These are phyloP conservation scores for Orchestes rusci DNA, from an alignment of 2,888 invertebrate species.

Conservation along the genomic window DNA sequence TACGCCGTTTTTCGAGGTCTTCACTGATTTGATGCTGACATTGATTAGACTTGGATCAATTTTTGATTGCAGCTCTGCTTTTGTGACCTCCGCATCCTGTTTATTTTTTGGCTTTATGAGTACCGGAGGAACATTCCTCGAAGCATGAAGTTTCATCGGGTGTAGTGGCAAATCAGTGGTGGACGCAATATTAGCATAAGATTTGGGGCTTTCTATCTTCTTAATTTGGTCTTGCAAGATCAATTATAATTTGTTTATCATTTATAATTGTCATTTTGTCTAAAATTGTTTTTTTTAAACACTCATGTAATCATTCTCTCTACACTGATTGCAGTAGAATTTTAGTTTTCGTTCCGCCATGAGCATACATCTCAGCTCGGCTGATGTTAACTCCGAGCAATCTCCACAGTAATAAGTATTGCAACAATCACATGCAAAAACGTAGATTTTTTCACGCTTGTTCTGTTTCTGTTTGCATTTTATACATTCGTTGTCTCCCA, in stretches of 20 bases:
- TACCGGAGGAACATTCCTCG: no score
- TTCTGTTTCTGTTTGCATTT: background rate
- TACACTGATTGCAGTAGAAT: constrained; percentile 1
- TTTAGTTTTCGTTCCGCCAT: constrained; percentile 1
- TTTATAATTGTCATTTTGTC: constrained; percentile 3
- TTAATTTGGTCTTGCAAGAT: no score
- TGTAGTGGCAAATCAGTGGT: no score
- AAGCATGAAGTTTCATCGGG: no score
- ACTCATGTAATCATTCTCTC: constrained; percentile 1
- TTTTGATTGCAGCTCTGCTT: constrained; percentile 4
- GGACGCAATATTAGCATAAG: constrained; percentile 6
- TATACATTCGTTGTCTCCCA: background rate
- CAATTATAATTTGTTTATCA: constrained; percentile 4
- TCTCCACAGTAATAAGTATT: constrained; percentile 1
- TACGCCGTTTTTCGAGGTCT: no score
- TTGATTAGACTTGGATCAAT: no score
- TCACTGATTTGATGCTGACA: constrained; percentile 4
- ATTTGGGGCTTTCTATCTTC: no score
- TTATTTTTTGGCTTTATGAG: no score
- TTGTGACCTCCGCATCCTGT: constrained; percentile 7
- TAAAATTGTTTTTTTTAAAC: constrained; percentile 1
- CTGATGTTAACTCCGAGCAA: constrained; percentile 1
- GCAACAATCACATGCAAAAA: constrained; percentile 3
- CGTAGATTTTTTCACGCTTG: background rate
- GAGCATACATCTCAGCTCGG: background rate